These are phyloP conservation scores for Strongylocentrotus purpuratus DNA, from an alignment of 35 echinoderm and acorn worm genomes.

Conservation along the genomic window DNA sequence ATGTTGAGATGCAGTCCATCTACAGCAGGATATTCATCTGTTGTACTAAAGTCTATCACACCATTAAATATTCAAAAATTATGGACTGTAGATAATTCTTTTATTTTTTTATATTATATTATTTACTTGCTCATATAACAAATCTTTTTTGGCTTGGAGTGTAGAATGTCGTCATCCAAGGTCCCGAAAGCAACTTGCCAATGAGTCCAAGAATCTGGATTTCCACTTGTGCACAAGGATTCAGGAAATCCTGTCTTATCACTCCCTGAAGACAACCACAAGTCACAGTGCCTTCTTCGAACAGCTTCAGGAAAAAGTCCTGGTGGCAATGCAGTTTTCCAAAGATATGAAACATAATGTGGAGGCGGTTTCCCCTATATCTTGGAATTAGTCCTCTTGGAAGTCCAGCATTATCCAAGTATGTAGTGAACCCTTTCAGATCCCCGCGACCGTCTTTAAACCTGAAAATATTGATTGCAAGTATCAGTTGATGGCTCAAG, in stretches of 20 bases:
- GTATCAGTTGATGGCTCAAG: background rate
- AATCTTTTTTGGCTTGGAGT: no score
- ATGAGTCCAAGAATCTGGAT: slow-evolving; percentile 12
- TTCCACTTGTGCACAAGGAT: background rate
- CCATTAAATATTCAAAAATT: no score
- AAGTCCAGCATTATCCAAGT: background rate
- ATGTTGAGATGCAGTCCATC: no score
- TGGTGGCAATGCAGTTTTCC: background rate
- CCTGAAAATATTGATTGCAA: slow-evolving; percentile 46
- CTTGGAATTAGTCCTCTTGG: slow-evolving; percentile 21
- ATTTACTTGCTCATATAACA: no score
- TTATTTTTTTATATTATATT: no score
- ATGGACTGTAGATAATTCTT: no score
- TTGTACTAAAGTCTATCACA: no score
- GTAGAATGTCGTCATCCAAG: background rate
- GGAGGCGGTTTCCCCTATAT: slow-evolving; percentile 31
- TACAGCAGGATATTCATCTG: no score
- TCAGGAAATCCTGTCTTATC: background rate
- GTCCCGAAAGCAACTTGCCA: slow-evolving; percentile 16
- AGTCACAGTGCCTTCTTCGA: background rate
- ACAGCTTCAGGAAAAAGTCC: background rate
- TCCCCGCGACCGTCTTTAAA: slow-evolving; percentile 60
- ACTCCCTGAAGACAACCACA: background rate
- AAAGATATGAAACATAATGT: slow-evolving; percentile 36
- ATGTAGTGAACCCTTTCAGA: slow-evolving; percentile 53